These are phyloP conservation scores for Musca domestica DNA, from an alignment of 1,140 invertebrate species.

Conservation along the genomic window DNA sequence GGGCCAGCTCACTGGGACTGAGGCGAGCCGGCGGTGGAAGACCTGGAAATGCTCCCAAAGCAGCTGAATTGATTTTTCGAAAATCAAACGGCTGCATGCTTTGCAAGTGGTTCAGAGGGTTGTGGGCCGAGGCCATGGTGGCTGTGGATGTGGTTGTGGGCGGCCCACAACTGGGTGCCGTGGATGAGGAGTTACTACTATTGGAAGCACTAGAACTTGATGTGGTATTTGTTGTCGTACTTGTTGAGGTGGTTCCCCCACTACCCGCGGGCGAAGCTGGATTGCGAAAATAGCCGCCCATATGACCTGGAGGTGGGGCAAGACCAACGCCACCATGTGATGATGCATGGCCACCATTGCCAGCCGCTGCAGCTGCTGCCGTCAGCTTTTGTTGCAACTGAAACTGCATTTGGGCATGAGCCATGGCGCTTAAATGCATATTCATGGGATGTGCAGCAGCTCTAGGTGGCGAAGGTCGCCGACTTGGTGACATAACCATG, in stretches of 20 bases:
- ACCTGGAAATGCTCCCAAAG: slow-evolving; percentile 46
- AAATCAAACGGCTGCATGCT: slow-evolving; percentile 96
- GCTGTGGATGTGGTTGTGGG: slow-evolving; percentile 48
- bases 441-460: slow-evolving; percentile 34
- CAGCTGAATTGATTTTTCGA: slow-evolving; percentile 67
- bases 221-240: slow-evolving; percentile 1
- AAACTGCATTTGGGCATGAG: slow-evolving; percentile 59
- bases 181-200: neutral
- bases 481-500: slow-evolving; percentile 66
- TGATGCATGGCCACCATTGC: slow-evolving; percentile 27
- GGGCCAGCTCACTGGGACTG: slow-evolving; percentile 49
- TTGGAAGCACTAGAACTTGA: slow-evolving; percentile 17
- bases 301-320: slow-evolving; percentile 50
- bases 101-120: slow-evolving; percentile 84
- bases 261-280: slow-evolving; percentile 24
- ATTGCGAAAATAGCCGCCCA: slow-evolving; percentile 55
- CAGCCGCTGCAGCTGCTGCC: slow-evolving; percentile 42
- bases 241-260: slow-evolving; percentile 4
- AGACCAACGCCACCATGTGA: slow-evolving; percentile 17
- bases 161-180: slow-evolving; percentile 28
- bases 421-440: slow-evolving; percentile 55
- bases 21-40: slow-evolving; percentile 36
- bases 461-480: slow-evolving; percentile 62
- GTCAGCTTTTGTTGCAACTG: slow-evolving; percentile 58
- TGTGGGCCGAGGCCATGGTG: slow-evolving; percentile 55